Base-by-base conservation (phyloP, 2,888 invertebrate genomes). In the Spilosoma lubricipeda region DNA sequence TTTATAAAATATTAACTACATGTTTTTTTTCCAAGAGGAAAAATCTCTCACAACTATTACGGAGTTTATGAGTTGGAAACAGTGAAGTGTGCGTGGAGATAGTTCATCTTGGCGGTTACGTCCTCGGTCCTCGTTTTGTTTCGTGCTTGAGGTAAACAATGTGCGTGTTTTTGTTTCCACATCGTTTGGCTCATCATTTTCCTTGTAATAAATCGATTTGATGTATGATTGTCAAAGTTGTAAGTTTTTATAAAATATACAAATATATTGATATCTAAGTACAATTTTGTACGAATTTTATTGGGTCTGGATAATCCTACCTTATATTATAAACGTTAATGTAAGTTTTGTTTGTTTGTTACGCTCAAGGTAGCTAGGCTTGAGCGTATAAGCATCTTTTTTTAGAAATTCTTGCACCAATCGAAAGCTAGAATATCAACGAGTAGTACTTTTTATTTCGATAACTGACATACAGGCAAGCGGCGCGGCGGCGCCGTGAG, bases 141-240 rank as follows among this genome's bases (percentile, higher is more conserved):
- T 30, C 11, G 27, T 13, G 27, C 20, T 67, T 67, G 45, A 45
- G 30, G 30, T 45, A 67, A 27, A 30, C 42, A 20, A 45, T 67
- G 67, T 67, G 67, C 67, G 42, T 67, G 45, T 67, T 67, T 52
- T 67, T 67, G 67, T 42, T 67, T 42, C 15, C 42, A 39, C 67
- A 45, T 45, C 42, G 67, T 67, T 20, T 27, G 67, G 18, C 3
- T 11, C 13, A 56, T n/a, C n/a, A 56, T n/a, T 56, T 56, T 56
- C n/a, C 13, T 56, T 56, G n/a, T 56, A 13, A 56, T 56, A 13
- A 56, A 56, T 11, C 56, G n/a, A 27, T 27, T 56, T 56, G 11
- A 56, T 27, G 11, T 56, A 11, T 56, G n/a, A 56, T 56, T 27
- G 13, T 56, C 8, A 27, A 59, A 13, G 27, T 27, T 59, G 2